Evolutionary conservation across 1,140 invertebrate genomes (phyloP).

Genomic region (Apis cerana): DNA sequence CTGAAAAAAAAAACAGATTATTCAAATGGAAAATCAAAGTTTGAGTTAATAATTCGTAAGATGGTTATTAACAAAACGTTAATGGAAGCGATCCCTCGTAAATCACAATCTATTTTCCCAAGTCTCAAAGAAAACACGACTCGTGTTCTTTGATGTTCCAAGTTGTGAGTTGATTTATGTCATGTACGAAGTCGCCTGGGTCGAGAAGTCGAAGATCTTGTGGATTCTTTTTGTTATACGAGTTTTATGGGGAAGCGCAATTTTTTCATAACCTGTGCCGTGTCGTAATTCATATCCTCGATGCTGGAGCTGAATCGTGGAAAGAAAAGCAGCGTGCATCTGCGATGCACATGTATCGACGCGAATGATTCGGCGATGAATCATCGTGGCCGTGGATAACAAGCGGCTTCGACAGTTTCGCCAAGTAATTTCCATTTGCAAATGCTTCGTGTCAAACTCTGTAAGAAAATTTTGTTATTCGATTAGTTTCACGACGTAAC

Average conservation of each 20-base stretch:
- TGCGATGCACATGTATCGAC: slow-evolving; percentile 27
- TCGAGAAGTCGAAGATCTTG: not conserved
- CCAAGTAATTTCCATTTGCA: not conserved
- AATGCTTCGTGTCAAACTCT: not conserved
- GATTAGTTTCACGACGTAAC: too few species aligned
- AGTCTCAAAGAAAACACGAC: not conserved
- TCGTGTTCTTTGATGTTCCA: slow-evolving; percentile 27
- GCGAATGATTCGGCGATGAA: slow-evolving; percentile 55
- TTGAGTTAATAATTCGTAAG: not conserved
- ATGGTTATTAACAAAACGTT: not conserved
- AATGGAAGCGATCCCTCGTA: not conserved
- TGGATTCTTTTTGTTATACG: not conserved
- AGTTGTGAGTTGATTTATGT: slow-evolving; percentile 16
- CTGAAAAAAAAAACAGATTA: not conserved
- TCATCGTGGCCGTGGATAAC: slow-evolving; percentile 20
- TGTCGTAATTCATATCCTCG: slow-evolving; percentile 3
- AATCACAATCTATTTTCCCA: slow-evolving; percentile 16
- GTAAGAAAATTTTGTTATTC: not conserved
- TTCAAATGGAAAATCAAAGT: not conserved
- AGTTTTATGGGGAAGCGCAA: not conserved
- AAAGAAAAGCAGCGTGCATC: slow-evolving; percentile 15
- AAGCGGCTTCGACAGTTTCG: not conserved
- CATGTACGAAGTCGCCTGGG: not conserved
- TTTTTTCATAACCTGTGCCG: not conserved
- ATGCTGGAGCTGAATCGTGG: slow-evolving; percentile 7